Evolutionary conservation across 2,113 vertebrate genomes (phyloP), one percentile per base, ranked within the genome.

Genomic region (Chitala chitala): DNA sequence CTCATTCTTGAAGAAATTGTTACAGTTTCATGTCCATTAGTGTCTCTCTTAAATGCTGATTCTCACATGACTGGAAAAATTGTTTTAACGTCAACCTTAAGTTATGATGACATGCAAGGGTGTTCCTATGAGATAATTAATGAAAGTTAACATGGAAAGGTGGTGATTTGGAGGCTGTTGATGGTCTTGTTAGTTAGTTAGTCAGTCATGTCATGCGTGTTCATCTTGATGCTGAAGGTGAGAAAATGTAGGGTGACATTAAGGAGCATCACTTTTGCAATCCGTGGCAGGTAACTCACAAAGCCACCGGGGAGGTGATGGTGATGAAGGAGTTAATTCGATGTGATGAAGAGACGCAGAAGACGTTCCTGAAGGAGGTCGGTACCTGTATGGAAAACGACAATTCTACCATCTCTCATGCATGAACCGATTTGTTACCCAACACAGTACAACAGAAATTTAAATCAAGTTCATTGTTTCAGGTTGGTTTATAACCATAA

Each of bases 291-390:
- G 93, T 98, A 79, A 98, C 94, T 40, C 95, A 98, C 83, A 96
- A 96, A 90, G 95, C 94, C 78, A 98, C 96, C 0, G 96, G 95
- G 75, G 96, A 96, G 81, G 95, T 99, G 86, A 99, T 99, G 96
- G 96, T 99, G 79, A 98, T 99, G 96, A 99, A 99, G 82, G 95
- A 99, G 84, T 85, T 99, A 79, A 94, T 99, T 78, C 95, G 96
- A 8, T 99, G 95, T 81, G 96, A 99, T 69, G 96, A 98, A 76
- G 94, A 99, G 85, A 99, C 94, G 0, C 96, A 99, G 89, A 98
- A 96, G 86, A 94, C 94, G 13, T 99, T 99, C 82, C 85, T 99
- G 29, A 94, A 94, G 66, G 96, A 99, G 94, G 96, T 98, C 78
- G 20, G 88, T 72, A 48, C 69, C n/a, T 20, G 12, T 29, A 2